phyloP scores from a whole-genome alignment of 2,888 invertebrate genomes.

The Griposia aprilina region DNA sequence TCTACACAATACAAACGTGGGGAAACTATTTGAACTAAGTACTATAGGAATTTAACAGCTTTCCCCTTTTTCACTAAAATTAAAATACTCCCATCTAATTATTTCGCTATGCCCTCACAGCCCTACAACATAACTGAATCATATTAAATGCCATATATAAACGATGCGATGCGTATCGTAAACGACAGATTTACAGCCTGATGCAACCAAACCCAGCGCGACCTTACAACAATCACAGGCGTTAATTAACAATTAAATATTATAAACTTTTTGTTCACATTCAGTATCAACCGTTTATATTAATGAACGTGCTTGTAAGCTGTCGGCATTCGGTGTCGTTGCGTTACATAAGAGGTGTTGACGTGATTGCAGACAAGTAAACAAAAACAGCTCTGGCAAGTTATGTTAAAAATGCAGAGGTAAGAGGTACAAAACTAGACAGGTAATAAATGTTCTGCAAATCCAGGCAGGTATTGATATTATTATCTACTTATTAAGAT shows the following conservation, averaged over 20 bases:
- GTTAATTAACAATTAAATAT: conserved; percentile 50
- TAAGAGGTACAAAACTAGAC: no score
- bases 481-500: not conserved
- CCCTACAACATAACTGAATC: conserved; percentile 63
- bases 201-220: conserved; percentile 56
- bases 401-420: not conserved
- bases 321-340: not conserved
- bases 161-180: conserved; percentile 60
- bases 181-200: conserved; percentile 66
- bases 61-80: not conserved
- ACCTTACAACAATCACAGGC: conserved; percentile 54
- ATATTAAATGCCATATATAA: conserved; percentile 56
- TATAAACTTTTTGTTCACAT: conserved; percentile 21
- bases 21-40: not conserved
- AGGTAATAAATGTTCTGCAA: not conserved
- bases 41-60: not conserved
- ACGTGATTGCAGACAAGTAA: conserved; percentile 1
- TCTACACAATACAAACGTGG: no score
- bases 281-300: conserved; percentile 9
- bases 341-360: not conserved
- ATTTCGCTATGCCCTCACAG: conserved; percentile 18
- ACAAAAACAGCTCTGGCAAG: not conserved
- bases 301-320: conserved; percentile 11
- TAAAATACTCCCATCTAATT: not conserved
- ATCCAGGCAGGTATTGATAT: not conserved